Evolutionary conservation across 2,797 vertebrate genomes (phyloP).

Genomic region (Gadopsis bispinosus): DNA sequence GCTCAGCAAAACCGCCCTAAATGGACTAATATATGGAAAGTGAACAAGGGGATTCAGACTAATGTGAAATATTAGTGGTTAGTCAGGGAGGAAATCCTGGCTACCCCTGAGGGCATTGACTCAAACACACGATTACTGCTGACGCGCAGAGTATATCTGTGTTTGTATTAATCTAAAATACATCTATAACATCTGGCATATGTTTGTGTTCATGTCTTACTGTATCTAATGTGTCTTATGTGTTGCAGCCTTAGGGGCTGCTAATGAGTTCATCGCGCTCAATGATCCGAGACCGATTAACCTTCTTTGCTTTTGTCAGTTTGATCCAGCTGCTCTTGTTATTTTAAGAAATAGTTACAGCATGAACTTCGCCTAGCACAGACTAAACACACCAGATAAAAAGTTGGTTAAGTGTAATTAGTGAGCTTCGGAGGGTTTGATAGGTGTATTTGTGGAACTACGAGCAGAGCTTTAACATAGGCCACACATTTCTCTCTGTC

Average conservation of each 20-base stretch:
- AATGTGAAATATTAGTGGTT: conserved; percentile 23
- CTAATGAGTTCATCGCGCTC: conserved; percentile 34
- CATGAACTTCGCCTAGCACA: background rate
- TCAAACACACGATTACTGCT: background rate
- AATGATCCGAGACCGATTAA: conserved; percentile 31
- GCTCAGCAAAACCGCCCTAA: conserved; percentile 16
- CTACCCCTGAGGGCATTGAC: background rate
- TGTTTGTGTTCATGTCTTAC: background rate
- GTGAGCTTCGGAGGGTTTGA: background rate
- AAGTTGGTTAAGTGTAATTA: background rate
- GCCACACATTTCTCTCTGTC: background rate
- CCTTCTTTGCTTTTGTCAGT: conserved; percentile 19
- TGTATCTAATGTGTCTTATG: background rate
- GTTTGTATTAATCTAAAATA: background rate
- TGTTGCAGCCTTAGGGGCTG: background rate
- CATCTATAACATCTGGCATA: background rate
- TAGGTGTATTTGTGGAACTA: background rate
- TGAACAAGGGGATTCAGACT: conserved; percentile 14
- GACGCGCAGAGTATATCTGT: background rate
- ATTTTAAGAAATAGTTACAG: background rate
- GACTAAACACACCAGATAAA: background rate
- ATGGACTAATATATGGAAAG: conserved; percentile 14
- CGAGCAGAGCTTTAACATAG: background rate
- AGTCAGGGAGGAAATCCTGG: conserved; percentile 11
- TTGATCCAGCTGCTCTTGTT: conserved; percentile 26